Evolutionary conservation across 37 sponge, comb jelly and placozoan species (phyloP), one percentile per base, ranked within the genome.

Genomic region (Haliclona indistincta): DNA sequence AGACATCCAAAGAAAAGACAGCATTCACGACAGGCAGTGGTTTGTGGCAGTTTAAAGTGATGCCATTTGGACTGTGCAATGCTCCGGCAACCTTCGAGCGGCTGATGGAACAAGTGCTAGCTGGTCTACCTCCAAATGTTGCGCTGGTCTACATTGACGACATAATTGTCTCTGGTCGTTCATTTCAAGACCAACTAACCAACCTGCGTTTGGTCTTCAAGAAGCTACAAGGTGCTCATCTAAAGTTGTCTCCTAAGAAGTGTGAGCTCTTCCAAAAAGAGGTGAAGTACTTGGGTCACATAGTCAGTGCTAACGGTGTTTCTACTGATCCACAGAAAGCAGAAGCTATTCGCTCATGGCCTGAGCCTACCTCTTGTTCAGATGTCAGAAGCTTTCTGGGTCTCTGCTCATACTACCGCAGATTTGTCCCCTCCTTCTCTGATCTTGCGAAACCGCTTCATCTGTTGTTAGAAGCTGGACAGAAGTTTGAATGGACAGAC

Each of bases 31-130:
- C 84, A 8, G 64, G 53, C 20, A 19, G 62, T 32, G 87, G 87
- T 30, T 43, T 89, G 5, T 89, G 35, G 32, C 43, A 83, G 54
- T 83, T 88, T 47, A 68, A 28, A 28, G 47, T 68, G n/a, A 86
- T 86, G 76, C 82, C 82, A 20, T 86, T 86, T 60, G 80, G 89
- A 8, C 30, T 77, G 36, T 73, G 74, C 54, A 76, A 77, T 53
- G 80, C 85, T 20, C 81, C 82, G n/a, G 92, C 88, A 28, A 85
- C 78, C n/a, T 78, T 78, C 38, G 60, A 78, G 43, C 25, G 67
- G n/a, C 56, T 81, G 36, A 81, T 81, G 82, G 82, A 81, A 2
- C 63, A 58, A 52, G 74, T 75, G 3, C 71, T 75, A 1, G 54
- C 36, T 15, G 70, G 70, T 4, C 52, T 68, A n/a, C 52, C 58